These are phyloP conservation scores for Cosmia pyralina DNA, from an alignment of 2,888 invertebrate genomes.

Conservation along the genomic window DNA sequence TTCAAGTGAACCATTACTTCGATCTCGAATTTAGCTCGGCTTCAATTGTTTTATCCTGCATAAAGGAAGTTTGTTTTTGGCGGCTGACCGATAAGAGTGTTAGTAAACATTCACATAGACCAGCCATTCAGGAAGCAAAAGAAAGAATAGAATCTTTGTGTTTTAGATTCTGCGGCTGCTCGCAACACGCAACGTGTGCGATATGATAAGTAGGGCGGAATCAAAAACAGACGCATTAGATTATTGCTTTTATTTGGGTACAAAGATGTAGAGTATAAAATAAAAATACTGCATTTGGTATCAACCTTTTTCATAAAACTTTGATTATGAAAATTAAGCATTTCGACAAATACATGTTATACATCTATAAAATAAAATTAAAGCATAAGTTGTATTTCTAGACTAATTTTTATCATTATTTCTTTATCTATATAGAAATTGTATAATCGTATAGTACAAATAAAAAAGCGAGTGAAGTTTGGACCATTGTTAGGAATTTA, in stretches of 20 bases:
- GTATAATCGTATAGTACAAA: conserved; percentile 89
- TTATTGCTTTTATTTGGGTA: conserved; percentile 89
- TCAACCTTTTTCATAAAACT: conserved; percentile 87
- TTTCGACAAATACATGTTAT: conserved; percentile 87
- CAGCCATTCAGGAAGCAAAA: conserved; percentile 64
- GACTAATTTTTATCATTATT: conserved; percentile 80
- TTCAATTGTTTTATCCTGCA: conserved; percentile 55
- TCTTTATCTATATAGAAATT: conserved; percentile 88
- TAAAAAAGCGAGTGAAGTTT: conserved; percentile 89
- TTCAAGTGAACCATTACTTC: conserved; percentile 52
- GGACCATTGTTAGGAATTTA: conserved; percentile 90
- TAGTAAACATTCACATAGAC: conserved; percentile 75
- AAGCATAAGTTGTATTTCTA: conserved; percentile 87
- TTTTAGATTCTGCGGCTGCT: conserved; percentile 34
- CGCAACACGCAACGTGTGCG: conserved; percentile 35
- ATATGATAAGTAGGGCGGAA: conserved; percentile 47
- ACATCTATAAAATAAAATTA: conserved; percentile 88
- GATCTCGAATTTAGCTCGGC: conserved; percentile 37
- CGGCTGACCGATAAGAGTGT: conserved; percentile 77
- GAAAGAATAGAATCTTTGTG: conserved; percentile 48
- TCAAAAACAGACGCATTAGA: conserved; percentile 72
- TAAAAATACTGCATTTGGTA: conserved; percentile 90
- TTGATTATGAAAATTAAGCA: conserved; percentile 89
- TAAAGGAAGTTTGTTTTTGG: conserved; percentile 71
- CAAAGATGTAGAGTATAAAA: conserved; percentile 90